A percentile compares a stretch with the other conserved stretches of the same genome.
Evolutionary conservation across 2,113 vertebrate genomes (phyloP).

Genomic region (Bufo gargarizans): DNA sequence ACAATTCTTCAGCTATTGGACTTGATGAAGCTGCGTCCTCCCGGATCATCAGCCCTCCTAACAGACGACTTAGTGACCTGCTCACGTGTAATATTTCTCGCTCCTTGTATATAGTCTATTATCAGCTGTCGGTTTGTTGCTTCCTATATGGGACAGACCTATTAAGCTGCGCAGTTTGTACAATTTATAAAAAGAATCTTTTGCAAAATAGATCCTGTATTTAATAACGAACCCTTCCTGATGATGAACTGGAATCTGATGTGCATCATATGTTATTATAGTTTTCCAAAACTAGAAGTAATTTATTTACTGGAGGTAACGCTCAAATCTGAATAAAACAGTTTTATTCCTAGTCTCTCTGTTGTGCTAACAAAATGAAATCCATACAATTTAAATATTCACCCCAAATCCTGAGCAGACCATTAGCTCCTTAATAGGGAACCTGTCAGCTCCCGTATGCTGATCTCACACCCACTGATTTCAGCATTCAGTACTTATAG

Average conservation of each 20-base stretch:
- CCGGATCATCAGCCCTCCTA: not conserved
- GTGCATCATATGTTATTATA: conserved; percentile 61
- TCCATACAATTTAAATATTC: not conserved
- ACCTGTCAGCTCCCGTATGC: too few relatives aligned
- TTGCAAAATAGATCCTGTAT: conserved; percentile 60
- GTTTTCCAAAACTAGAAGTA: conserved; percentile 63
- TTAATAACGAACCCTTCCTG: conserved; percentile 54
- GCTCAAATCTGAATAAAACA: conserved; percentile 66
- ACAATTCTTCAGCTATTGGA: not conserved
- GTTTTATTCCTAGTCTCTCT: conserved; percentile 45
- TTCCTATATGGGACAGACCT: conserved; percentile 38
- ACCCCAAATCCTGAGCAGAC: not conserved
- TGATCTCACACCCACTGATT: too few relatives aligned
- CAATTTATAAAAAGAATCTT: conserved; percentile 61
- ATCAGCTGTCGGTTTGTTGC: not conserved
- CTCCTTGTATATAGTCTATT: conserved; percentile 51
- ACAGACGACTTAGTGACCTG: not conserved
- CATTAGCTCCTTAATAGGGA: not conserved
- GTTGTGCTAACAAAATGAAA: not conserved
- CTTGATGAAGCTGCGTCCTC: not conserved
- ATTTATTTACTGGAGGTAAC: conserved; percentile 70
- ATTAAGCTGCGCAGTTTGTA: conserved; percentile 71
- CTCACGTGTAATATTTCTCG: conserved; percentile 31
- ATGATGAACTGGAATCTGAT: conserved; percentile 60
- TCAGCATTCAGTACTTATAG: too few relatives aligned